Conservation (phyloP, 2,888 invertebrate genomes). For the Gasteruption jaculator region DNA sequence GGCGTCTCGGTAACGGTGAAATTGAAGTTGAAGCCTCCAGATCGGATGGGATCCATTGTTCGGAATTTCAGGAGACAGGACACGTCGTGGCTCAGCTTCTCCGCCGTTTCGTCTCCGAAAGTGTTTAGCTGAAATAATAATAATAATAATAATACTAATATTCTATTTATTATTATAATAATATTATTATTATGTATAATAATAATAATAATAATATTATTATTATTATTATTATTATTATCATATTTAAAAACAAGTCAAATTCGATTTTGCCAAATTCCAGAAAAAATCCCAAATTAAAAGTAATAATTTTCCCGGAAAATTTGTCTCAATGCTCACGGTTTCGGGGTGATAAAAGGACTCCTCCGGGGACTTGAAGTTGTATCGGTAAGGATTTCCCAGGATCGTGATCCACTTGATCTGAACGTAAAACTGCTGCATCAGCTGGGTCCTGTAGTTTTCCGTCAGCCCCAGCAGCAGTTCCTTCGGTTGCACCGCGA, state of each 20-base stretch:
- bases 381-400: slow-evolving; percentile 68
- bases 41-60: slow-evolving; percentile 39
- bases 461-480: slow-evolving; percentile 58
- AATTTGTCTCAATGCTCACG: slow-evolving; percentile 23
- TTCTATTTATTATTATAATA: too few relatives aligned
- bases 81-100: slow-evolving; percentile 46
- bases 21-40: slow-evolving; percentile 28
- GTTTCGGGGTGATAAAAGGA: slow-evolving; percentile 34
- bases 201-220: too few relatives aligned
- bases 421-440: slow-evolving; percentile 77
- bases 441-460: slow-evolving; percentile 67
- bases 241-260: too few relatives aligned
- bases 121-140: slow-evolving; percentile 29
- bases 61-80: slow-evolving; percentile 53
- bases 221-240: too few relatives aligned
- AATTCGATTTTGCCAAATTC: too few relatives aligned
- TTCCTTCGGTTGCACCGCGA: slow-evolving; percentile 54
- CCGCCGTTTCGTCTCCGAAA: slow-evolving; percentile 40
- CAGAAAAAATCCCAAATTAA: slow-evolving; percentile 1
- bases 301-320: too few relatives aligned
- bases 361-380: slow-evolving; percentile 35
- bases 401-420: slow-evolving; percentile 74
- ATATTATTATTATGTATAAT: too few relatives aligned
- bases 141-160: slow-evolving; percentile 5
- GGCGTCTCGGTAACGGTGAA: too few relatives aligned